Evolutionary conservation across 2,113 vertebrate species (phyloP).

Genomic region (Podilymbus podiceps): DNA sequence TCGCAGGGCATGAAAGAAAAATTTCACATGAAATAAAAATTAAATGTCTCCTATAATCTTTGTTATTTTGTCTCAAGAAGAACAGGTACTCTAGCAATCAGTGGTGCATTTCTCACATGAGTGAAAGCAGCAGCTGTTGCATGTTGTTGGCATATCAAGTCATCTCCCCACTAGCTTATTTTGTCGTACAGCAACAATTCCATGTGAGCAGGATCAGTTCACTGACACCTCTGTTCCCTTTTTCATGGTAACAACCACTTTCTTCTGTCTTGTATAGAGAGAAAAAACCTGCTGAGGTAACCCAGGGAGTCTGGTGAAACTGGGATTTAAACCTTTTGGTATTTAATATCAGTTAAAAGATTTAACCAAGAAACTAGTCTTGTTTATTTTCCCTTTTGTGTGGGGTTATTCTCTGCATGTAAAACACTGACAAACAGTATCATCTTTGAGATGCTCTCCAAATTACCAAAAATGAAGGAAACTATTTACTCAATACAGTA

Average conservation of each 20-base stretch:
- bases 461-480: not conserved
- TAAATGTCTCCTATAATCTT: not conserved
- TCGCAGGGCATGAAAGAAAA: not conserved
- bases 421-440: not conserved
- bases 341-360: not conserved
- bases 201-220: not conserved
- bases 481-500: not conserved
- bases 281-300: not conserved
- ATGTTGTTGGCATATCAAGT: not conserved
- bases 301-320: not conserved
- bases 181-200: not conserved
- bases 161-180: not conserved
- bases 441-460: not conserved
- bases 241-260: not conserved
- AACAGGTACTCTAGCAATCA: not conserved
- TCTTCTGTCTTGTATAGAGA: not conserved
- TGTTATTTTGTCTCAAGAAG: not conserved
- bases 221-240: not conserved
- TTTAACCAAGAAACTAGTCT: not conserved
- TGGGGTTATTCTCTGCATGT: not conserved
- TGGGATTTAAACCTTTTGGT: not conserved
- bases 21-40: not conserved
- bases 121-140: not conserved
- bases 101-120: not conserved
- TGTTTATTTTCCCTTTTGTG: not conserved